Evolutionary conservation across 2,113 vertebrate species (phyloP).

Genomic region (Odontesthes bonariensis): DNA sequence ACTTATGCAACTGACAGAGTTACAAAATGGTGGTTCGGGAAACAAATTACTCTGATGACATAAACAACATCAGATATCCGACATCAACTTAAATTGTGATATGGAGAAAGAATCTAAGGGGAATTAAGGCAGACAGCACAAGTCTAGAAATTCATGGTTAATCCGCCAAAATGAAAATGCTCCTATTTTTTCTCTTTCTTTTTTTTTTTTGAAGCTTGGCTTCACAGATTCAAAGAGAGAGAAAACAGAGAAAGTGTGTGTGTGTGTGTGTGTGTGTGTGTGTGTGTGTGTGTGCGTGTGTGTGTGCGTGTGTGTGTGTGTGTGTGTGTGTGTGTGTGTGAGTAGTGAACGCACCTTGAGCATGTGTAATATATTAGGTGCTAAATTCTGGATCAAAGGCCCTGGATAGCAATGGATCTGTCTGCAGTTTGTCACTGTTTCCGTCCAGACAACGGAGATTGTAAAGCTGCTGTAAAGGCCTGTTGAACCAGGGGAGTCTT

Average conservation of each 20-base stretch:
- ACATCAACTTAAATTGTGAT: constrained; percentile 1
- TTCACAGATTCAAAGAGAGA: too few relatives aligned
- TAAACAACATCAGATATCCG: neutral
- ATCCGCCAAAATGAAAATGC: neutral
- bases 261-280: too few relatives aligned
- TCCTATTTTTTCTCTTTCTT: neutral
- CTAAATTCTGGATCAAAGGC: constrained; percentile 58
- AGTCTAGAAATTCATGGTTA: neutral
- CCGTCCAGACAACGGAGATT: constrained; percentile 52
- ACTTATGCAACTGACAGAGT: neutral
- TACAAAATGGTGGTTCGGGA: neutral
- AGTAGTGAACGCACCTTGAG: constrained; percentile 8
- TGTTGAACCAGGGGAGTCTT: constrained; percentile 23
- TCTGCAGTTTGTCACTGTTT: constrained; percentile 63
- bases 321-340: neutral
- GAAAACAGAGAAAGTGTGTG: too few relatives aligned
- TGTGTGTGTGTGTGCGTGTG: neutral
- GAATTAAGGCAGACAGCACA: neutral
- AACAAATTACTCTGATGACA: neutral
- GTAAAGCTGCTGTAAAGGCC: constrained; percentile 50
- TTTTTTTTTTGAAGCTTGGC: too few relatives aligned
- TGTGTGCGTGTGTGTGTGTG: neutral
- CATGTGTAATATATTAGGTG: constrained; percentile 45
- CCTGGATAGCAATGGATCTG: constrained; percentile 17
- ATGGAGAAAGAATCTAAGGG: constrained; percentile 2